Base-by-base conservation (phyloP, 2,888 invertebrate genomes). In the Adelognathus sp. region DNA sequence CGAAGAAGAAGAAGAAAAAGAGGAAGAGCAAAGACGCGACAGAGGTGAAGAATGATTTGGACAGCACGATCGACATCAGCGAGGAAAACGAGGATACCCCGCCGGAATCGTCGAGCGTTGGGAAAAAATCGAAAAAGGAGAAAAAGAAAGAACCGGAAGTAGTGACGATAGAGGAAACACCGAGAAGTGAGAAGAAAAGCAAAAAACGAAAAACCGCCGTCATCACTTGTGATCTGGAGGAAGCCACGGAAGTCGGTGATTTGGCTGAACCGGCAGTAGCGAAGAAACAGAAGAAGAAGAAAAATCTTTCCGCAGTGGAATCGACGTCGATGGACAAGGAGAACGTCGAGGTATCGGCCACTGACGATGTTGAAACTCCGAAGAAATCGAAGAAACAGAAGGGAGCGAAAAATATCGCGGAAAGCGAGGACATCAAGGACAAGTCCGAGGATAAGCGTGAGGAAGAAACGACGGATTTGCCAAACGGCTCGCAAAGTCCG, bases 1-100 rank as follows among this genome's bases (percentile, higher is more conserved):
- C 77, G 9, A 76, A 78, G 46, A 80, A 67, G 21, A 75, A 71
- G 16, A 79, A 71, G 71, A 83, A 81, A 64, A 76, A 61, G 27
- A 76, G 33, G 16, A 71, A 18, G 67, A 50, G 18, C 3, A 52
- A 66, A 16, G 11, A 50, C 1, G 1, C 11, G 5, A n/a, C 0
- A 7, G 44, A 7, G n/a, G n/a, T n/a, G n/a, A n/a, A n/a, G 1
- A 50, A 64, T 1, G 39, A 58, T 50, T 7, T 39, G 9, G 24
- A 24, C n/a, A 18, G 7, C 11, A 39, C 44, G 14, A 39, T 64
- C 16, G 61, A 69, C 18, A 50, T 50, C 2, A 73, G 14, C 18
- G 54, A 56, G 9, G 56, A 50, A 14, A 33, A 7, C 41, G 56
- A 67, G 7, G 72, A 74, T 24, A 54, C 52, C 29, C 3, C 18